Base-by-base conservation (phyloP, 2,797 vertebrate species). In the Catharus ustulatus region DNA sequence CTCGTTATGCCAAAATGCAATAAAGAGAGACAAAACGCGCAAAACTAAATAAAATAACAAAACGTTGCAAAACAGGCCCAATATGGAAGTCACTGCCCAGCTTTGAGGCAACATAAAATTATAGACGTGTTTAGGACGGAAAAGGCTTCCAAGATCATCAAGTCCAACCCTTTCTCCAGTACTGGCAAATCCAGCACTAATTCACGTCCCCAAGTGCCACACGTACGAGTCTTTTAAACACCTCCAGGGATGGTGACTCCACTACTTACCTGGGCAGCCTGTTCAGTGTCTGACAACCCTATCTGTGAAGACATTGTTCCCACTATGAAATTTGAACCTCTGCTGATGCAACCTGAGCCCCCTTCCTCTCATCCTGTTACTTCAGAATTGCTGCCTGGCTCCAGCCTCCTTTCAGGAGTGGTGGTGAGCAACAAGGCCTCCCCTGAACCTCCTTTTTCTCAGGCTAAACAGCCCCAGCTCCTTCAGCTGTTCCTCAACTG, bases 401-500 rank as follows among this genome's bases (percentile, higher is more conserved):
- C 6, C 17, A 45, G 5, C 17, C 4, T 76, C 27, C 38, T 32
- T 52, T 34, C 51, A 40, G 17, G 4, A 15, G 24, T 8, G 7
- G 5, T 22, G 13, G 14, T 32, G 26, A 40, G 24, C 12, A 13
- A 1, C n/a, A 36, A 34, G 6, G 10, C 22, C n/a, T 77, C 8
- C 2, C 4, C 13, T 30, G 12, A 69, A 2, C 5, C 9, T 57
- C 27, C 6, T 15, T 32, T 20, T 22, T 2, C 20, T 0, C 38
- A 26, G 23, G 5, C 9, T 22, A 27, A 71, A 30, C 2, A 58
- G 1, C 29, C 6, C 32, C 29, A 58, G n/a, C 6, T 89, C 7
- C 9, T 0, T 40, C 64, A 30, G 79, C 45, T 30, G 38, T 21
- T 63, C 24, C 64, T 30, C 43, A 30, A n/a, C n/a, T n/a, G n/a